Evolutionary conservation across 2,797 vertebrate species (phyloP).

Genomic region (Manis crassicaudata): DNA sequence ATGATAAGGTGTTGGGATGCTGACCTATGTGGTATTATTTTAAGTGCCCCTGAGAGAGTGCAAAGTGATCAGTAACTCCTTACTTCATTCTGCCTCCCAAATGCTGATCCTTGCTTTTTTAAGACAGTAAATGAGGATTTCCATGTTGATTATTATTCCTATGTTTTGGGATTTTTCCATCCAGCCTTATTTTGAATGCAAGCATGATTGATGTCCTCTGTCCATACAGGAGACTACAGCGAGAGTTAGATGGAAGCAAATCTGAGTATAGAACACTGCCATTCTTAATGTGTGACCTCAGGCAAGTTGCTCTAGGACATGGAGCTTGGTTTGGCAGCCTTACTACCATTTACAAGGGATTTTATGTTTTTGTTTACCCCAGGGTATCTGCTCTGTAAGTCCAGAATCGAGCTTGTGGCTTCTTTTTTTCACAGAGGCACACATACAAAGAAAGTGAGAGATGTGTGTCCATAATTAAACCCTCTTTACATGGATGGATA

Average conservation of each 20-base stretch:
- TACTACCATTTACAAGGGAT: conserved; percentile 33
- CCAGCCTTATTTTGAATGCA: background rate
- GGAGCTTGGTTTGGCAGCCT: background rate
- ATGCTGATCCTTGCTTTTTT: conserved; percentile 25
- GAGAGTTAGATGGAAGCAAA: background rate
- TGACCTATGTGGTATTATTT: conserved; percentile 5
- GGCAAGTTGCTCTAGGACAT: background rate
- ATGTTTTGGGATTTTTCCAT: conserved; percentile 4
- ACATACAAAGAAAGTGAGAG: background rate
- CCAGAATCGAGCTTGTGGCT: background rate
- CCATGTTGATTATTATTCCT: background rate
- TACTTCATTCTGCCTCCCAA: background rate
- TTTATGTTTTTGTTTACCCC: background rate
- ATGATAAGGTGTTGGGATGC: background rate
- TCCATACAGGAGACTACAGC: background rate
- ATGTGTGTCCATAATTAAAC: background rate
- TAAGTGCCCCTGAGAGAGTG: background rate
- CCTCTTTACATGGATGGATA: conserved; percentile 5
- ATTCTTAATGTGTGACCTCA: background rate
- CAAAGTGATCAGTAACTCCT: conserved; percentile 7
- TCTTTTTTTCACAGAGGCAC: background rate
- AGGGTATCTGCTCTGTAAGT: background rate
- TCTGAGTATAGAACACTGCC: background rate
- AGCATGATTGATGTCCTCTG: background rate
- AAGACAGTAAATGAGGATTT: conserved; percentile 27